Base-by-base conservation (phyloP, 2,797 vertebrate species). In the Nothura maculosa region DNA sequence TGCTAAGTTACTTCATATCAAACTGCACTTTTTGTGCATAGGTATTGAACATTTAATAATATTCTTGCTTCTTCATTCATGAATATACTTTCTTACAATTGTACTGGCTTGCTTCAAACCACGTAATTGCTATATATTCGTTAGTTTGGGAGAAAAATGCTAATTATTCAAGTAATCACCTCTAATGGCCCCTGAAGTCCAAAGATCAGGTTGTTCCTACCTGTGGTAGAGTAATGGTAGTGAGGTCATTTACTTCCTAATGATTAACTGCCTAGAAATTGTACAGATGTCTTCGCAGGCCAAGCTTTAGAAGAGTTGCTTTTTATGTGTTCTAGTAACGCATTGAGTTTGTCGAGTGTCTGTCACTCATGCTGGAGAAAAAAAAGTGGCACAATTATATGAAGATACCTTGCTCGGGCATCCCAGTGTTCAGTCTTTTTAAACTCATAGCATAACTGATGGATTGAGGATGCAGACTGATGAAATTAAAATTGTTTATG, bases 381-480 rank as follows among this genome's bases (percentile, higher is more conserved):
- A 48, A 74, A 52, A 66, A 50, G 9, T 54, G 62, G 62, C 43
- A 66, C 27, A 81, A 70, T 91, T 77, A 10, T 30, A 48, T 79
- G 81, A 70, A 73, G 70, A 70, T 84, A 34, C 5, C 25, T 81
- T 92, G 50, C 90, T 81, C 43, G 60, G 43, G 28, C 43, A 74
- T 92, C 24, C 12, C 55, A 67, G 12, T 24, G 42, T 50, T 88
- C 52, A 62, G 42, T 81, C 12, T 20, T 90, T 93, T 94, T 42
- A 85, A 91, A 78, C 50, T 81, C 69, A 76, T 77, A 72, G 87
- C 69, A 73, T 77, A 72, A 89, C 85, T 92, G 72, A 80, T 34
- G 82, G 79, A 32, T 45, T 78, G 62, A 85, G 62, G 27, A 91
- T 74, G 17, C 45, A 91, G 93, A 81, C 2, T 62, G 67, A 55